Percentiles rank a stretch among this genome's conserved stretches.
These are phyloP conservation scores for Ctenicera cuprea DNA, from an alignment of 2,888 invertebrate genomes.

Conservation along the genomic window DNA sequence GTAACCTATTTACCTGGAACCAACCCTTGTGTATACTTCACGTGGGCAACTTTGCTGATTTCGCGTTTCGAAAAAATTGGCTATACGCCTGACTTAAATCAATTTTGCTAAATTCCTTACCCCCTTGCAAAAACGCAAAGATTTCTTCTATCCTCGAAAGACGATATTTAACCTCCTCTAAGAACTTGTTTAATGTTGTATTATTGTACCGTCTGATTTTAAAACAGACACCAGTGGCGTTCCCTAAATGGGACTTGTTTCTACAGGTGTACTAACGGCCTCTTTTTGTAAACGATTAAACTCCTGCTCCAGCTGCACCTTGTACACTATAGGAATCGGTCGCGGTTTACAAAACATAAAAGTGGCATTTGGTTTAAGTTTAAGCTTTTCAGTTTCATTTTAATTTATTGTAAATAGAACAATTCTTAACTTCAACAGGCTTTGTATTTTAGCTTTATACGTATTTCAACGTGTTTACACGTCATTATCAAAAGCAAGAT, in stretches of 20 bases:
- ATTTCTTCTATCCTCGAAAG: conserved; percentile 61
- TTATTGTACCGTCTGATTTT: neutral
- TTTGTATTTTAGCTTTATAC: too few relatives aligned
- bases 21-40: conserved; percentile 61
- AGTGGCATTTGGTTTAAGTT: too few relatives aligned
- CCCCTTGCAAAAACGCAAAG: conserved; percentile 53
- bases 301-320: conserved; percentile 50
- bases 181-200: conserved; percentile 58
- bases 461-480: too few relatives aligned
- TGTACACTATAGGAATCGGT: conserved; percentile 44
- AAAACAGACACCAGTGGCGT: conserved; percentile 52
- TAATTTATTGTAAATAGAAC: too few relatives aligned
- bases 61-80: conserved; percentile 64
- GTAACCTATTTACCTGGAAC: conserved; percentile 55
- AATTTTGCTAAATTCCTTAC: conserved; percentile 54
- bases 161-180: conserved; percentile 60
- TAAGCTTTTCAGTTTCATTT: too few relatives aligned
- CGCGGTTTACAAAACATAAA: conserved; percentile 36
- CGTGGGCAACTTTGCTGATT: conserved; percentile 58
- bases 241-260: conserved; percentile 45
- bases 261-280: conserved; percentile 53
- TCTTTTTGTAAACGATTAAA: conserved; percentile 43
- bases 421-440: too few relatives aligned
- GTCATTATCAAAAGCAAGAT: too few relatives aligned
- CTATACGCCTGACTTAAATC: conserved; percentile 65